These are phyloP conservation scores for Achlya flavicornis DNA, from an alignment of 2,888 invertebrate species.

Conservation along the genomic window DNA sequence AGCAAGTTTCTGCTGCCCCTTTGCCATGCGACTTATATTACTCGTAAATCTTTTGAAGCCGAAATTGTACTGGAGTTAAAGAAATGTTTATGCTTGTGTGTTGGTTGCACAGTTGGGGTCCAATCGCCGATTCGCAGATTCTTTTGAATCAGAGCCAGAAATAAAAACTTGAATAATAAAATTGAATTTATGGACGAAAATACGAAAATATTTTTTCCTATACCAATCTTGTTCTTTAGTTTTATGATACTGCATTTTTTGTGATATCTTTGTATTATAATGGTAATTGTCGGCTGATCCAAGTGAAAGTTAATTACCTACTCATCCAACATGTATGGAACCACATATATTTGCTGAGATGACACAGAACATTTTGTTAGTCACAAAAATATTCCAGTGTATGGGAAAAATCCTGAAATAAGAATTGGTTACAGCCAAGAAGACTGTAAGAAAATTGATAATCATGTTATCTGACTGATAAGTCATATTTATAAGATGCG, in stretches of 20 bases:
- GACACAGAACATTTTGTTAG: too few relatives aligned
- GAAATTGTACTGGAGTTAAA: constrained; percentile 32
- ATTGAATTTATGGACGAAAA: constrained; percentile 32
- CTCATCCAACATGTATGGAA: too few relatives aligned
- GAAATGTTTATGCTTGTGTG: constrained; percentile 14
- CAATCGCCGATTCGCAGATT: constrained; percentile 11
- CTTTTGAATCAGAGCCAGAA: constrained; percentile 17
- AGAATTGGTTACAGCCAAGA: too few relatives aligned
- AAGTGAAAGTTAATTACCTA: too few relatives aligned
- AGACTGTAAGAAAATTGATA: constrained; percentile 13
- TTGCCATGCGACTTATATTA: constrained; percentile 31
- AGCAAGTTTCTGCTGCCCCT: constrained; percentile 26
- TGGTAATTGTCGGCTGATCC: too few relatives aligned
- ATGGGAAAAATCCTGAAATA: too few relatives aligned
- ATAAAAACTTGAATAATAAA: constrained; percentile 31
- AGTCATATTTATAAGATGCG: background rate
- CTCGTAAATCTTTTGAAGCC: constrained; percentile 42
- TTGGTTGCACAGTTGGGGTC: constrained; percentile 22
- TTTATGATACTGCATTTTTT: background rate
- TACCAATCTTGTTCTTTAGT: background rate
- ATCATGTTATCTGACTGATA: constrained; percentile 5
- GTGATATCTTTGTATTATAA: too few relatives aligned
- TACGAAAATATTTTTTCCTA: background rate
- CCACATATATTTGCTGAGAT: too few relatives aligned
- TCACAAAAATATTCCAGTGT: too few relatives aligned